These are phyloP conservation scores for Chloroceryle aenea DNA, from an alignment of 2,113 vertebrate genomes.

Conservation along the genomic window DNA sequence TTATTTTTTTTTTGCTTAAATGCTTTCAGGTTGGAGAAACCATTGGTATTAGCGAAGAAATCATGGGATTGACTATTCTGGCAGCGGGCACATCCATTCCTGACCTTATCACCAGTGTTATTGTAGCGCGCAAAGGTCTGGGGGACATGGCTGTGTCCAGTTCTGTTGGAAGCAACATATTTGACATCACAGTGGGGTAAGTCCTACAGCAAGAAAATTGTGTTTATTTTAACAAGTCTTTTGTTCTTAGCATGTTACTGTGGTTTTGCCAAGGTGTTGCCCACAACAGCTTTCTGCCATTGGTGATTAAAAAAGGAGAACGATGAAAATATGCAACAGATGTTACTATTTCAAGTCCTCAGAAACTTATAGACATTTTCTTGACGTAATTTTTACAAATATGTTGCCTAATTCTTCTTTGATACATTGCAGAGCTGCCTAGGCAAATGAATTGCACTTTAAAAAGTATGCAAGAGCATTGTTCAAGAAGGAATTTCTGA, in stretches of 20 bases:
- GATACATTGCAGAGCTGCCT: neutral
- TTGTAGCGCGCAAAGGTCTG: constrained; percentile 94
- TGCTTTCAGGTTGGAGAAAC: constrained; percentile 90
- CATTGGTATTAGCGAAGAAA: constrained; percentile 95
- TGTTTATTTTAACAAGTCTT: neutral
- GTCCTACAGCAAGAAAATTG: constrained; percentile 27
- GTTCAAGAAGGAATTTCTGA: neutral
- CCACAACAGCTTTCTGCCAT: neutral
- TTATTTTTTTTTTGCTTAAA: neutral
- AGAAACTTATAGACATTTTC: neutral
- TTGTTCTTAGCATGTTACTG: neutral
- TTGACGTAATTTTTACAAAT: neutral
- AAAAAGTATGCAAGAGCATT: neutral
- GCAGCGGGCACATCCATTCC: constrained; percentile 96
- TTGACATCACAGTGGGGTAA: constrained; percentile 96
- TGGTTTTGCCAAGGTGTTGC: neutral
- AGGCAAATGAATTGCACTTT: neutral
- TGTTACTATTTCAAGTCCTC: neutral
- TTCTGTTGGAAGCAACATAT: constrained; percentile 96
- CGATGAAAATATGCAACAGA: fast-evolving
- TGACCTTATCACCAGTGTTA: constrained; percentile 96
- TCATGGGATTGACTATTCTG: constrained; percentile 96
- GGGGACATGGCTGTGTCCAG: constrained; percentile 97
- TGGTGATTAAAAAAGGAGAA: neutral
- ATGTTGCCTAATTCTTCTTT: neutral